Base-by-base conservation (phyloP, 2,797 vertebrate genomes). In the Phrynocephalus guinanensis region DNA sequence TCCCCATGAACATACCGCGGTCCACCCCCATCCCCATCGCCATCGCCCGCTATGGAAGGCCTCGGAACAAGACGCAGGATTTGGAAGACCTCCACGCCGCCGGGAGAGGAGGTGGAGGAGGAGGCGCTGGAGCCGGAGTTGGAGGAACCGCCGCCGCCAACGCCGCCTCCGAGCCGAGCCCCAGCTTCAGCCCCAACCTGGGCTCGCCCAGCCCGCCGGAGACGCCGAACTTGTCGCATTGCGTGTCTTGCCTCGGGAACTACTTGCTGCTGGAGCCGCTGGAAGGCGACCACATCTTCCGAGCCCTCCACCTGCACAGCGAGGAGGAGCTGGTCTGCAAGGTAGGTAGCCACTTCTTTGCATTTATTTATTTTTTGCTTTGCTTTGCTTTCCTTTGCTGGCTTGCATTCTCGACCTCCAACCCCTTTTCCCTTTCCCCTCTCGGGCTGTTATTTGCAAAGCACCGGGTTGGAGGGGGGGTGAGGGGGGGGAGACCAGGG, bases 1-100 rank as follows among this genome's bases (percentile, higher is more conserved):
- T 98, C 98, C 98, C 97, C 98, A 99, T 99, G 99, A 99, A 99
- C 99, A 98, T 99, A 98, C 99, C 98, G 97, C 98, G 99, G 97
- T 99, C 99, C 95, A 98, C 97, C 98, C 99, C 99, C 95, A 99
- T 99, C 98, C 99, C 99, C 95, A 99, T 99, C 97, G 98, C 98
- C 96, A 99, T 99, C 97, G 97, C 98, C 96, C 98, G 98, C 95
- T 98, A 99, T 99, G 99, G 98, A 97, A 97, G 98, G 98, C 97
- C 98, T 95, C 97, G 99, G 96, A 99, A 98, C 97, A 99, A 99
- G 98, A 97, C 97, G 95, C 98, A 99, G 97, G 99, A 99, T 96
- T 99, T 99, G 89, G 99, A 99, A 91, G 98, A 99, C 91, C 95
- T 98, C 87, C 5, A 44, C 38, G 38, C 38, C 38, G 38, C 38